A percentile compares a stretch with the other conserved stretches of the same genome.
Conservation (phyloP, 2,113 vertebrate genomes). For the Megatriorchis doriae region DNA sequence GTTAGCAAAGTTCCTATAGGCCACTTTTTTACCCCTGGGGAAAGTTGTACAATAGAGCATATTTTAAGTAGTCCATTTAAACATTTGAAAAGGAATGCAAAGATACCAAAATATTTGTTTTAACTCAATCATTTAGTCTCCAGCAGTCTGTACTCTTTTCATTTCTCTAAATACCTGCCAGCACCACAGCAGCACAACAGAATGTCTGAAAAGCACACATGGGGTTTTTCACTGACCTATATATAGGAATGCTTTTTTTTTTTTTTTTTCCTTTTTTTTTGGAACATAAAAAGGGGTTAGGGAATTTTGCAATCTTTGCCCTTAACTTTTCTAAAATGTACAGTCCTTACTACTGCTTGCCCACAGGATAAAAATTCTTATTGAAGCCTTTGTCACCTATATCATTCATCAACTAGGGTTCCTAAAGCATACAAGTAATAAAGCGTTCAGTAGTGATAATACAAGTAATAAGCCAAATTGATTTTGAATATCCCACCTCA, state of each 20-base stretch:
- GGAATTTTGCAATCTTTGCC: not conserved
- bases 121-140: not conserved
- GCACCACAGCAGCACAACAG: not conserved
- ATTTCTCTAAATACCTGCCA: not conserved
- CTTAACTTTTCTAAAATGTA: not conserved
- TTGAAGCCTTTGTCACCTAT: not conserved
- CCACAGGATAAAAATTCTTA: not conserved
- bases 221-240: not conserved
- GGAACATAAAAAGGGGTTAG: not conserved
- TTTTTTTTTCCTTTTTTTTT: not conserved
- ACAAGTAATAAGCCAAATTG: not conserved
- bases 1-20: not conserved
- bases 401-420: not conserved
- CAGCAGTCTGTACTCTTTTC: not conserved
- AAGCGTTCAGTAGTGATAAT: not conserved
- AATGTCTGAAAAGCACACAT: not conserved
- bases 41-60: not conserved
- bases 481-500: not conserved
- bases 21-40: not conserved
- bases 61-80: not conserved
- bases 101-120: not conserved
- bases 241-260: not conserved
- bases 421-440: not conserved
- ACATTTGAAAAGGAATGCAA: not conserved
- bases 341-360: not conserved